Conservation (phyloP, 2,888 invertebrate species). For the Coelinius sp. region DNA sequence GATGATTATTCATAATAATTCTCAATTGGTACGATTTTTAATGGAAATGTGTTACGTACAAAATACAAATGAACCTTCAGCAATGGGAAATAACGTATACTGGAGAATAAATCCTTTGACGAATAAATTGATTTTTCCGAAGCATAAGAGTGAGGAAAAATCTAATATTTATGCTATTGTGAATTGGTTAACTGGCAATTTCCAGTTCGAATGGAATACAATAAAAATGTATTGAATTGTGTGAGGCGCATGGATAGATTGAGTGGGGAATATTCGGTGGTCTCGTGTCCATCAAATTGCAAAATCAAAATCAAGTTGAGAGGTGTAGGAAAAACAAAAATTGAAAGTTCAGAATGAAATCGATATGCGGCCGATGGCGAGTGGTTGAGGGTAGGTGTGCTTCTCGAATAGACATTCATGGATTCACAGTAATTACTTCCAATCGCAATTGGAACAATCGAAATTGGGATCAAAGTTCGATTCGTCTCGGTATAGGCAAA, state of each 20-base stretch:
- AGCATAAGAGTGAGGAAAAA: not conserved
- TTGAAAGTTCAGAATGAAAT: not conserved
- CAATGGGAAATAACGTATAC: not conserved
- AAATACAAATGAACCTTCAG: not conserved
- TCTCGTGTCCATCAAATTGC: slow-evolving; percentile 5
- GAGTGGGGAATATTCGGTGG: not conserved
- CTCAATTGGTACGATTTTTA: not conserved
- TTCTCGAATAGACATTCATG: not conserved
- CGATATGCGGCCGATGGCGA: slow-evolving; percentile 15
- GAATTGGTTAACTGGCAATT: not conserved
- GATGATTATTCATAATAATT: not conserved
- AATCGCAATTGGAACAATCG: slow-evolving; percentile 25
- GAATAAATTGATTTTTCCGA: not conserved
- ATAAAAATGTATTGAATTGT: slow-evolving; percentile 12
- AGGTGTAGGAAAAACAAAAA: slow-evolving; percentile 10
- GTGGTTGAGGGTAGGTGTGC: slow-evolving; percentile 21
- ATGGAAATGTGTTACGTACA: not conserved
- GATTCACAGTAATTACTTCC: slow-evolving; percentile 28
- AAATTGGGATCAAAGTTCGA: slow-evolving; percentile 34
- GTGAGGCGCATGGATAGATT: not conserved
- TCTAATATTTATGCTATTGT: not conserved
- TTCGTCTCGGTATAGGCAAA: not conserved
- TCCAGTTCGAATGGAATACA: slow-evolving; percentile 19
- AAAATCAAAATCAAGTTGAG: slow-evolving; percentile 16
- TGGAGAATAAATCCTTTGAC: not conserved